Base-by-base conservation (phyloP, 2,113 vertebrate species). In the Orientallactaga bullata region DNA sequence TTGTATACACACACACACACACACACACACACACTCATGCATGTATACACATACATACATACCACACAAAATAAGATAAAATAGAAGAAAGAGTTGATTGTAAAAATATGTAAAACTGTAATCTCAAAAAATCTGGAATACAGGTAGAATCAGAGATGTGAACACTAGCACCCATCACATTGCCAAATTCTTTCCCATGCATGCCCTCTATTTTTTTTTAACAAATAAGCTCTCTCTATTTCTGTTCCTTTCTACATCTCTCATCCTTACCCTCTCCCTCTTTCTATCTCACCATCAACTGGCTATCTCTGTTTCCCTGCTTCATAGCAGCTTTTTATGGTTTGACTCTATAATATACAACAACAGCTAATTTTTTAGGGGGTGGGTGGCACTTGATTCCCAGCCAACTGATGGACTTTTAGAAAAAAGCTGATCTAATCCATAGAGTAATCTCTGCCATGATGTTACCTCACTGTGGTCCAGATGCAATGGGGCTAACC, bases 261-360 rank as follows among this genome's bases (percentile, higher is more conserved):
- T 39, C 16, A 5, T 6, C 2, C 28, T 30, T 8, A 3, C 5
- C 58, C 5, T 63, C 4, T 7, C 2, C 35, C 1, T 30, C 1
- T 21, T 26, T 28, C 16, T 42, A 2, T 66, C 4, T 74, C 42
- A 68, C 7, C 16, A 0, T 13, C 26, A 20, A 35, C 6, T 63
- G 5, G 15, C 35, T 42, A 32, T 74, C 28, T 78, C 11, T 85
- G 28, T 79, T 65, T 84, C 30, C 72, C 35, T 68, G 37, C 20
- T 9, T 17, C n/a, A 78, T 11, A 63, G 11, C 11, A 42, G 39
- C 42, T 47, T 47, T 47, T 5, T 16, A 74, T 23, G 24, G 42
- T 74, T 5, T 61, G 20, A 80, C 13, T 61, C 13, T 8, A 55
- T 23, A 80, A 80, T 61, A 21, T 61, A 21, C 21, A n/a, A 12